Base-by-base conservation (phyloP, 2,797 vertebrate genomes). In the Brachyalestes nurse region DNA sequence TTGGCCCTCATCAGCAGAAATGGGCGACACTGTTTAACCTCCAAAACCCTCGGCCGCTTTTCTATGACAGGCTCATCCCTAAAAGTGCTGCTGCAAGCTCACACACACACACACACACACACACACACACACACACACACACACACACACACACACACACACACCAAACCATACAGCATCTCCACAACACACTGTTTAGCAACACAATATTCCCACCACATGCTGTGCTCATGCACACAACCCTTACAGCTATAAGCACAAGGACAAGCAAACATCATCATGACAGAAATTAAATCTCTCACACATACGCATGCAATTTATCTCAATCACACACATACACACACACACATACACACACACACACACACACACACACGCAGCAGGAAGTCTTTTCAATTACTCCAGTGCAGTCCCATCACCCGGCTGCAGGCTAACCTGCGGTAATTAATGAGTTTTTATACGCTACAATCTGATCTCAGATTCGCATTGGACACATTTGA, bases 381-480 rank as follows among this genome's bases (percentile, higher is more conserved):
- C 38, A 40, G 53, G 49, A 84, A 45, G 75, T 38, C 28, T 64
- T 80, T 82, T 81, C 83, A 87, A 83, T 88, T 86, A 83, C 80
- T 64, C 40, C 67, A 62, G 65, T 66, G 47, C 65, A 47, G 61
- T 78, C 77, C 64, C 17, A 61, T 70, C 70, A 62, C 82, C 81
- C 76, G 58, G 89, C 87, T 88, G 83, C 91, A 84, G 89, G 87
- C 89, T 90, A 93, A 90, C 90, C 89, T 87, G 87, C 82, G 17
- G 85, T 93, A 92, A 95, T 94, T 93, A 93, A 93, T 92, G 90
- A 89, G 92, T 87, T 90, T 93, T 93, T 93, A 93, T 93, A 92
- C 86, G 87, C 87, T 86, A 86, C 73, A 86, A 93, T 94, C 91
- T 91, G 93, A 93, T 93, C 90, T 90, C 82, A 83, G 83, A 86